Conservation (phyloP, 1,140 invertebrate genomes). For the Neodiprion pinetum region DNA sequence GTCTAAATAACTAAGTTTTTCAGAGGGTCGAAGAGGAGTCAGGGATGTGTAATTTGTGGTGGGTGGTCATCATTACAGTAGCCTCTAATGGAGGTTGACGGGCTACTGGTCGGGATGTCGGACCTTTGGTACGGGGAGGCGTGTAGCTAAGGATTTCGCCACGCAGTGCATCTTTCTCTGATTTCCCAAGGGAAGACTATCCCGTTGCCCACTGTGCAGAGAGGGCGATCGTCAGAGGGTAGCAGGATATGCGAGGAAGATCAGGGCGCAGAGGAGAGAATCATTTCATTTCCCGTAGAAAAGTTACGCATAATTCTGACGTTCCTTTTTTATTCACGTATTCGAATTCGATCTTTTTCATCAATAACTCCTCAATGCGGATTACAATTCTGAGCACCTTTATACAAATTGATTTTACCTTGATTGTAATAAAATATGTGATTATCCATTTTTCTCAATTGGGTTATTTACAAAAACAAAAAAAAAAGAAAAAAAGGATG, state of each 20-base stretch:
- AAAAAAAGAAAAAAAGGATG: too few relatives aligned
- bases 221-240: background rate
- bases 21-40: background rate
- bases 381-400: too few relatives aligned
- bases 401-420: too few relatives aligned
- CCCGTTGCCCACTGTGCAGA: constrained; percentile 3
- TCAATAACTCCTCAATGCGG: too few relatives aligned
- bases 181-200: constrained; percentile 37
- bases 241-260: background rate
- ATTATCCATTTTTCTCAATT: too few relatives aligned
- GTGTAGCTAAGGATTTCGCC: constrained; percentile 6
- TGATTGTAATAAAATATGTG: too few relatives aligned
- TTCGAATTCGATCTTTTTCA: too few relatives aligned
- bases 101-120: background rate
- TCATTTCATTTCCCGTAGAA: constrained; percentile 3
- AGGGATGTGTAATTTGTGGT: background rate
- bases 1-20: too few relatives aligned
- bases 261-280: background rate
- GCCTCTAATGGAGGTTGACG: constrained; percentile 3
- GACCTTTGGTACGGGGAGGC: background rate
- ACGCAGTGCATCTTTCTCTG: constrained; percentile 44
- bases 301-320: background rate
- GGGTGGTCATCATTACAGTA: constrained; percentile 2
- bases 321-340: too few relatives aligned
- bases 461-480: too few relatives aligned